These are phyloP conservation scores for Gymnopithys bicolor DNA, from an alignment of 2,797 vertebrate genomes.

Conservation along the genomic window DNA sequence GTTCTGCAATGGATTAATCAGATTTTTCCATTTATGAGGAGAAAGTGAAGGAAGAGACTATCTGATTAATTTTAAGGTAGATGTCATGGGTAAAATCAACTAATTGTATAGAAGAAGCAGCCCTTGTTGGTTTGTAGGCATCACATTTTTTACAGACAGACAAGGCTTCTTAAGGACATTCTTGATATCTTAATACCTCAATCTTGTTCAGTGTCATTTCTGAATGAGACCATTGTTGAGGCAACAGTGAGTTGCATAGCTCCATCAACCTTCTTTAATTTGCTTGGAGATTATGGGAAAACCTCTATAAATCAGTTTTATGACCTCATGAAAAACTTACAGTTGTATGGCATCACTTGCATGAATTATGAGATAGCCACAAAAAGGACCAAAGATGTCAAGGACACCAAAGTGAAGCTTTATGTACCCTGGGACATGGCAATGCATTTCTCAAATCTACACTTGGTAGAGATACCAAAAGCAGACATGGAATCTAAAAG, in stretches of 20 bases:
- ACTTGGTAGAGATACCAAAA: conserved; percentile 3
- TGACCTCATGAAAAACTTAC: conserved; percentile 65
- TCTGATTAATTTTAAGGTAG: background rate
- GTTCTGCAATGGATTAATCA: background rate
- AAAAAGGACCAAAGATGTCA: conserved; percentile 65
- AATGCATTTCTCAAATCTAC: conserved; percentile 28
- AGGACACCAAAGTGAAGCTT: conserved; percentile 52
- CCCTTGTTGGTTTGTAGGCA: background rate
- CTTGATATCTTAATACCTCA: conserved; percentile 53
- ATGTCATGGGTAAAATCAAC: background rate
- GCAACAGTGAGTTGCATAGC: conserved; percentile 58
- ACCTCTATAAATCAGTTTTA: conserved; percentile 71
- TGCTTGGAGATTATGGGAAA: conserved; percentile 68
- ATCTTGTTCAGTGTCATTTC: conserved; percentile 62
- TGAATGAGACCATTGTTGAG: conserved; percentile 64
- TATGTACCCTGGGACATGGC: background rate
- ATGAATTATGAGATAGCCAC: conserved; percentile 66
- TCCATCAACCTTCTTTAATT: conserved; percentile 71
- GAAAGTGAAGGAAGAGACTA: background rate
- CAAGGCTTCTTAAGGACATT: conserved; percentile 56
- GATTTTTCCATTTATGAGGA: background rate
- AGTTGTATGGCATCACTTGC: conserved; percentile 61
- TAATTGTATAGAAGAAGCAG: background rate
- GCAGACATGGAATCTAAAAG: background rate
- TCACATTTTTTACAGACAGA: background rate